These are phyloP conservation scores for Crax fasciolata DNA, from an alignment of 2,797 vertebrate genomes.

Conservation along the genomic window DNA sequence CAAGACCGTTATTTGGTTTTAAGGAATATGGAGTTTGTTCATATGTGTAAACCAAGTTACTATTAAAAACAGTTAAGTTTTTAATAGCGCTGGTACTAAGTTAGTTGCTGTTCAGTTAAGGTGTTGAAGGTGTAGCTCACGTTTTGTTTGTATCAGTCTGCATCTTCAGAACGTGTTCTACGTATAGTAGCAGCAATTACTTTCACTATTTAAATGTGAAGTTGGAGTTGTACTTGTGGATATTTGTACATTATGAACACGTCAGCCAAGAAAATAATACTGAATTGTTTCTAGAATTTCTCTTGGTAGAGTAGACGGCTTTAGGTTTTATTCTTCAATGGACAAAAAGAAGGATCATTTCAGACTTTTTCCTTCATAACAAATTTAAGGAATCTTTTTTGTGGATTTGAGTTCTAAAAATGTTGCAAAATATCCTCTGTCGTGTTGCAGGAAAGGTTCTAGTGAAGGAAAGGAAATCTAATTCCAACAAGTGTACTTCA, in stretches of 20 bases:
- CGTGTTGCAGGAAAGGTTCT: background rate
- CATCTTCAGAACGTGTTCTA: background rate
- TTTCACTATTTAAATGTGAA: background rate
- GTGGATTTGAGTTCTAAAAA: background rate
- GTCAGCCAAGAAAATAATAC: background rate
- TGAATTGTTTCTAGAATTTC: background rate
- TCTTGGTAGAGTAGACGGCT: background rate
- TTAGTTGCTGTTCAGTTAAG: background rate
- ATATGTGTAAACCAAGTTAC: background rate
- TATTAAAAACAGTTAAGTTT: background rate
- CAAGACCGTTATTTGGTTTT: background rate
- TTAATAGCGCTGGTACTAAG: background rate
- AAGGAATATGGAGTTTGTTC: fast-evolving
- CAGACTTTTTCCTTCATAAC: background rate
- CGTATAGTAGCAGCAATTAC: background rate
- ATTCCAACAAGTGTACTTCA: background rate
- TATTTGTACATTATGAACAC: background rate
- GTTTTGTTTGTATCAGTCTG: background rate
- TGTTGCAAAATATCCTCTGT: background rate
- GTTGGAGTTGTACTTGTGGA: background rate
- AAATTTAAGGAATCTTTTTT: background rate
- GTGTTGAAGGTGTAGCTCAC: background rate
- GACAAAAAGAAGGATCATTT: fast-evolving
- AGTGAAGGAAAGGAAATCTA: background rate
- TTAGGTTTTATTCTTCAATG: background rate